Percentiles rank a stretch among this genome's conserved stretches.
phyloP scores from a whole-genome alignment of 2,888 invertebrate genomes.

The Phrixothrix hirtus region DNA sequence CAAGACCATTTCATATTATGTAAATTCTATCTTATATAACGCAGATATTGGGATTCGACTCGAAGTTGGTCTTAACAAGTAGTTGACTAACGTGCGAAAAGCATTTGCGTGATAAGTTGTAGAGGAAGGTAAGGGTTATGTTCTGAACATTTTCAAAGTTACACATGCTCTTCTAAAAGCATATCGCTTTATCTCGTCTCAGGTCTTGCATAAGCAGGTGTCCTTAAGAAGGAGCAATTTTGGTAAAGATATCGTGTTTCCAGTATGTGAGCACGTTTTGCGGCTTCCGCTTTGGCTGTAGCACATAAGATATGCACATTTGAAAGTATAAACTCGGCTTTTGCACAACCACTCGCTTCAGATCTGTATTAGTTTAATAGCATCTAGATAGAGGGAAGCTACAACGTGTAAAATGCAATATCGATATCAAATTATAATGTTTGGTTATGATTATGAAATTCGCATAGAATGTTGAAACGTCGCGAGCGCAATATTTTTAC shows the following conservation, averaged over 20 bases:
- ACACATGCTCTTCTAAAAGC: slow-evolving; percentile 24
- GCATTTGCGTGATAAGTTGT: slow-evolving; percentile 12
- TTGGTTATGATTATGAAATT: slow-evolving; percentile 17
- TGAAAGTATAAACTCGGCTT: slow-evolving; percentile 48
- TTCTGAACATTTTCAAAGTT: slow-evolving; percentile 23
- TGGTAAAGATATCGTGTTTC: slow-evolving; percentile 44
- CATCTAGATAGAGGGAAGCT: slow-evolving; percentile 21
- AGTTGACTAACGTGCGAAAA: slow-evolving; percentile 11
- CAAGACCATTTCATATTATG: slow-evolving; percentile 20
- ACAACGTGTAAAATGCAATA: slow-evolving; percentile 39
- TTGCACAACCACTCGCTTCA: slow-evolving; percentile 28
- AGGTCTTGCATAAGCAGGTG: slow-evolving; percentile 33
- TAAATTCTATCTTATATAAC: slow-evolving; percentile 17
- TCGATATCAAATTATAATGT: slow-evolving; percentile 37
- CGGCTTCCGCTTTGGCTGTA: slow-evolving; percentile 42
- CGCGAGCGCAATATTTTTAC: neutral
- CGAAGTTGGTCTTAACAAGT: slow-evolving; percentile 12
- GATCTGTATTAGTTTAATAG: slow-evolving; percentile 37
- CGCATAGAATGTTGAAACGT: slow-evolving; percentile 1
- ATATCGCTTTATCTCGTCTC: slow-evolving; percentile 27
- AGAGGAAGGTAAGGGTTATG: slow-evolving; percentile 22
- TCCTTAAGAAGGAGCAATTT: slow-evolving; percentile 33
- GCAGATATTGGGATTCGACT: slow-evolving; percentile 19
- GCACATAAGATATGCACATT: slow-evolving; percentile 48
- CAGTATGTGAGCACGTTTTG: slow-evolving; percentile 43